These are phyloP conservation scores for Micromys minutus DNA, from an alignment of 2,113 vertebrate species.

Conservation along the genomic window DNA sequence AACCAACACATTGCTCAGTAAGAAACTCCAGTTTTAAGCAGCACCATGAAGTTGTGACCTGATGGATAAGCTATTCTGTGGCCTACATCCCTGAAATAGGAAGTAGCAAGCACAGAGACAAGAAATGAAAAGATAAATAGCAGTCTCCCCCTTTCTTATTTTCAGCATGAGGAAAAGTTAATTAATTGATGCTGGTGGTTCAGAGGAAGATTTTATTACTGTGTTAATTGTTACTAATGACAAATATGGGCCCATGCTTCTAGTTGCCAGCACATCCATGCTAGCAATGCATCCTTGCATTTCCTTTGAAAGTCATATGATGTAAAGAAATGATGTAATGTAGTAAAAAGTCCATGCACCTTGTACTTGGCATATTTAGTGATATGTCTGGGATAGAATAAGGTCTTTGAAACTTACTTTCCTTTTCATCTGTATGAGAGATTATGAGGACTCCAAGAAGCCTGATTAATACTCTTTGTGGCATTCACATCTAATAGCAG, in stretches of 20 bases:
- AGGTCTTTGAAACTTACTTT: conserved; percentile 35
- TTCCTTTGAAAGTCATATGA: background rate
- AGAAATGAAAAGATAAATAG: background rate
- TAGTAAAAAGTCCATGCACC: background rate
- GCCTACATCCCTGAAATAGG: background rate
- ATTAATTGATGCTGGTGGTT: background rate
- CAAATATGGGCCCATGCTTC: background rate
- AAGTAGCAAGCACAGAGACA: background rate
- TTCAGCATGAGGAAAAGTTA: background rate
- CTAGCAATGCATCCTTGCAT: background rate
- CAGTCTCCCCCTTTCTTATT: background rate
- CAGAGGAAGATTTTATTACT: background rate
- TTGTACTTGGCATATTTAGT: background rate
- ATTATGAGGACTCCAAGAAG: background rate
- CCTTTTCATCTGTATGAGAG: background rate
- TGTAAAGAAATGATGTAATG: background rate
- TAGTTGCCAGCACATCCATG: background rate
- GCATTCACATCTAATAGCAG: background rate
- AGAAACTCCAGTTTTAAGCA: background rate
- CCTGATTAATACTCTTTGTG: background rate
- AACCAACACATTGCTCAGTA: rapidly evolving
- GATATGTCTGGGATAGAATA: background rate
- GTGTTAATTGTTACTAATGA: background rate
- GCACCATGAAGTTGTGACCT: background rate
- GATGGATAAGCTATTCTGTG: background rate